phyloP scores from a whole-genome alignment of 2,888 invertebrate genomes.

The Tigriopus californicus region DNA sequence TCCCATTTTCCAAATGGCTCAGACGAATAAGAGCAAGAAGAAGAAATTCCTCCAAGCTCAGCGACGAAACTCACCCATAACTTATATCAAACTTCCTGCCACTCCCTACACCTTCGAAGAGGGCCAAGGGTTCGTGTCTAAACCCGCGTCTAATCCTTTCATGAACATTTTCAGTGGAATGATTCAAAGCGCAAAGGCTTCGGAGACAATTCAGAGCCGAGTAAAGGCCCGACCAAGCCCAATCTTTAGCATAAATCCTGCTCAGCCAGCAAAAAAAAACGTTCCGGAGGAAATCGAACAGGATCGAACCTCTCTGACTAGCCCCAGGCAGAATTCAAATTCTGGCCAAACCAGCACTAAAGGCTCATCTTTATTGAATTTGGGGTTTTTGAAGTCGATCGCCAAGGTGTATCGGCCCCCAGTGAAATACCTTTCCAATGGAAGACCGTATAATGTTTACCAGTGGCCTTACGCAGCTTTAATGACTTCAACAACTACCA shows the following conservation, averaged over 20 bases:
- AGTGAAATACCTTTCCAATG: not conserved
- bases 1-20: too few species aligned
- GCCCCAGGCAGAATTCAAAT: not conserved
- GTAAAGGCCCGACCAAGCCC: not conserved
- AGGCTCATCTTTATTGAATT: too few species aligned
- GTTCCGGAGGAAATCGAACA: not conserved
- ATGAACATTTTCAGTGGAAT: not conserved
- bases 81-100: constrained; percentile 9
- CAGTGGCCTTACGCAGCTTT: not conserved
- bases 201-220: not conserved
- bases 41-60: not conserved
- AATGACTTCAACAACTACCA: not conserved
- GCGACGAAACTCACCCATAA: constrained; percentile 7
- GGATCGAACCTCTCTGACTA: not conserved
- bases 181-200: not conserved
- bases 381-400: too few species aligned
- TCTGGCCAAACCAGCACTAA: too few species aligned
- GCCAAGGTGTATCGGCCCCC: not conserved
- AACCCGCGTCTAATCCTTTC: not conserved
- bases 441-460: constrained; percentile 5
- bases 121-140: not conserved
- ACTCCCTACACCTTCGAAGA: not conserved
- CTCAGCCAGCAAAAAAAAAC: not conserved
- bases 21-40: not conserved
- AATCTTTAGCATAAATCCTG: not conserved